A percentile compares a stretch with the other conserved stretches of the same genome.
Evolutionary conservation across 2,797 vertebrate species (phyloP).

Genomic region (Cossypha niveicapilla): DNA sequence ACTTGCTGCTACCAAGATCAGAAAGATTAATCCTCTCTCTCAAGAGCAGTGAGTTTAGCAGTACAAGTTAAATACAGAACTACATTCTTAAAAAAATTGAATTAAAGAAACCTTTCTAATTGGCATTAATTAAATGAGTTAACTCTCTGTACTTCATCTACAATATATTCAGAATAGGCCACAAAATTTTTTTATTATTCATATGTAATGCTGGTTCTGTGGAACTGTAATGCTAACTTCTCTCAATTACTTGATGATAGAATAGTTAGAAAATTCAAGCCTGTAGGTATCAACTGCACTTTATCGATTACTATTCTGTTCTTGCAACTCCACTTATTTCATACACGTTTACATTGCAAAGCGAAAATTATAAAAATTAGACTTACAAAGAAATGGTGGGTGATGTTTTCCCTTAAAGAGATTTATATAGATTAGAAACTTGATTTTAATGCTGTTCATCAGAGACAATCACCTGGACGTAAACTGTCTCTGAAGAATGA

Average conservation of each 20-base stretch:
- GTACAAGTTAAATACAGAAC: not conserved
- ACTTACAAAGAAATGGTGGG: not conserved
- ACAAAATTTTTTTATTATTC: not conserved
- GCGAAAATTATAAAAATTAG: not conserved
- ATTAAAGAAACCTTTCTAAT: not conserved
- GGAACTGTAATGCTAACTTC: not conserved
- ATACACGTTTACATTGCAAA: not conserved
- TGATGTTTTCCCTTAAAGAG: not conserved
- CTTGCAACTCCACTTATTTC: not conserved
- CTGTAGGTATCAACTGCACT: not conserved
- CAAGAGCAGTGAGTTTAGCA: not conserved
- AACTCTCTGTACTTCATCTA: not conserved
- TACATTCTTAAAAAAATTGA: not conserved
- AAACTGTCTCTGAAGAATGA: not conserved
- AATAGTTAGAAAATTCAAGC: not conserved
- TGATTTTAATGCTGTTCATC: not conserved
- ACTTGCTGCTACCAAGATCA: not conserved
- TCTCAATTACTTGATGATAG: not conserved
- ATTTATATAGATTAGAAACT: not conserved
- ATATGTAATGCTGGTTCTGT: not conserved
- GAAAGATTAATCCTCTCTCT: not conserved
- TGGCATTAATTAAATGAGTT: not conserved
- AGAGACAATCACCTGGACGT: not conserved
- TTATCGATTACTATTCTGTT: not conserved
- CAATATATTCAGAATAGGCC: not conserved